A percentile compares a stretch with the other conserved stretches of the same genome.
Conservation (phyloP, 1,140 invertebrate genomes). For the Lepeophtheirus salmonis region DNA sequence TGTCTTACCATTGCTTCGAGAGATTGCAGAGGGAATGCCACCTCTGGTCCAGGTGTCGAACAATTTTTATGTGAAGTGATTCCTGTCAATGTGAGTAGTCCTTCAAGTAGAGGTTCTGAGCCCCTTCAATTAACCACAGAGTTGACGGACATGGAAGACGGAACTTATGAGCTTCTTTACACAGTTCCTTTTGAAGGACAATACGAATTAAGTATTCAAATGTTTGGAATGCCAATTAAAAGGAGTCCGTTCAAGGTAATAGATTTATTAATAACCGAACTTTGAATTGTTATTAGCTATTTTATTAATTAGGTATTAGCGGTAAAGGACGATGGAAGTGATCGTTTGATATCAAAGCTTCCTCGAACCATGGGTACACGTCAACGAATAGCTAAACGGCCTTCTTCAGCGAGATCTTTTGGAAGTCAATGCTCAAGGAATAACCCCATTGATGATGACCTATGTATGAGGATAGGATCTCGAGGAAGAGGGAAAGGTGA, state of each 20-base stretch:
- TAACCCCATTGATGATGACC: slow-evolving; percentile 31
- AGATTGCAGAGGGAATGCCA: slow-evolving; percentile 28
- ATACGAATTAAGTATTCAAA: slow-evolving; percentile 29
- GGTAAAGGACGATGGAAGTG: slow-evolving; percentile 22
- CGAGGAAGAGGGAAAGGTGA: slow-evolving; percentile 36
- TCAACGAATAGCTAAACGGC: slow-evolving; percentile 28
- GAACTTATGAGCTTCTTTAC: slow-evolving; percentile 32
- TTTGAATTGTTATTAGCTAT: neutral
- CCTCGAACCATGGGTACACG: slow-evolving; percentile 22
- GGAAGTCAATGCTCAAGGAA: slow-evolving; percentile 25
- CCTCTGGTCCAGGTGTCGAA: slow-evolving; percentile 23
- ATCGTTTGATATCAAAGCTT: slow-evolving; percentile 22
- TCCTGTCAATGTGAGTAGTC: slow-evolving; percentile 7
- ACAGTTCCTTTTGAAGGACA: slow-evolving; percentile 27
- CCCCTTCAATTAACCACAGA: slow-evolving; percentile 22
- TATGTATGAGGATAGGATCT: slow-evolving; percentile 30
- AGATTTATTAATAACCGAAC: slow-evolving; percentile 16
- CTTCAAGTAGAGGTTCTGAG: neutral
- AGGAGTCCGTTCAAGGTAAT: slow-evolving; percentile 32
- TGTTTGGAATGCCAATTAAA: slow-evolving; percentile 31
- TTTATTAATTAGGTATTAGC: slow-evolving; percentile 10
- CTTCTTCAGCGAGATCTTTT: slow-evolving; percentile 26
- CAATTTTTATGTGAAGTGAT: slow-evolving; percentile 21
- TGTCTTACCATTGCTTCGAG: slow-evolving; percentile 29
- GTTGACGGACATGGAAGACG: slow-evolving; percentile 31